These are phyloP conservation scores for Heterodera filipjevi DNA, from an alignment of 2,888 invertebrate species.

Conservation along the genomic window DNA sequence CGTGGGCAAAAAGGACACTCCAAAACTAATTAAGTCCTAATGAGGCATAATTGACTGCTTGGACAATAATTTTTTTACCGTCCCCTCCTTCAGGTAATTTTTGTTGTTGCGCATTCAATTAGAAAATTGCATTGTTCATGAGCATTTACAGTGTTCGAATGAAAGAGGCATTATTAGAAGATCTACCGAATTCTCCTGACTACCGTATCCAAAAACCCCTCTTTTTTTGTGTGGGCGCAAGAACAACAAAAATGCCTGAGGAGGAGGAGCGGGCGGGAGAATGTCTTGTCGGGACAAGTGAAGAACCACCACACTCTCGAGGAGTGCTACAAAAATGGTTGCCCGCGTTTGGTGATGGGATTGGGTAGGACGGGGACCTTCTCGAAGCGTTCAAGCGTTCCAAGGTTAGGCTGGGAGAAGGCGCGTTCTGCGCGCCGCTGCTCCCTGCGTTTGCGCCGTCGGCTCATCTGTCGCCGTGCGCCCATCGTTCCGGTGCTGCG, in stretches of 20 bases:
- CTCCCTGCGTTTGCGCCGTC: slow-evolving; percentile 1
- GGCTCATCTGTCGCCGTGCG: not conserved
- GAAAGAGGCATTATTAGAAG: too few species aligned
- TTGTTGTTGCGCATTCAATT: not conserved
- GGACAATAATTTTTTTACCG: too few species aligned
- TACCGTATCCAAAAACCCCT: not conserved
- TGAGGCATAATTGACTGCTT: too few species aligned
- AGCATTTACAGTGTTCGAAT: too few species aligned
- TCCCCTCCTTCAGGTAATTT: not conserved
- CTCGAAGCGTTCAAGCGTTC: slow-evolving; percentile 45
- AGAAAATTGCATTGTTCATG: too few species aligned
- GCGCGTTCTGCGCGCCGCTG: slow-evolving; percentile 22
- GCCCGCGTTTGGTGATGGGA: not conserved
- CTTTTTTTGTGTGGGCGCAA: not conserved
- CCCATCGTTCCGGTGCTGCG: not conserved
- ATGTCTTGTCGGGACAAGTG: not conserved
- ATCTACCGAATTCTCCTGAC: too few species aligned
- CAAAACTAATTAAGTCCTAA: not conserved
- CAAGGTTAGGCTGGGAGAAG: slow-evolving; percentile 41
- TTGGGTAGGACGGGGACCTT: slow-evolving; percentile 32
- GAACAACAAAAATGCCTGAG: slow-evolving; percentile 8
- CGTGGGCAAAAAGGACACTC: not conserved
- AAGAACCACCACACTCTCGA: not conserved
- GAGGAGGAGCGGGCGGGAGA: not conserved
- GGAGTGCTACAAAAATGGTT: slow-evolving; percentile 10